Conservation (phyloP, 2,113 vertebrate species). For the Parotia lawesii region DNA sequence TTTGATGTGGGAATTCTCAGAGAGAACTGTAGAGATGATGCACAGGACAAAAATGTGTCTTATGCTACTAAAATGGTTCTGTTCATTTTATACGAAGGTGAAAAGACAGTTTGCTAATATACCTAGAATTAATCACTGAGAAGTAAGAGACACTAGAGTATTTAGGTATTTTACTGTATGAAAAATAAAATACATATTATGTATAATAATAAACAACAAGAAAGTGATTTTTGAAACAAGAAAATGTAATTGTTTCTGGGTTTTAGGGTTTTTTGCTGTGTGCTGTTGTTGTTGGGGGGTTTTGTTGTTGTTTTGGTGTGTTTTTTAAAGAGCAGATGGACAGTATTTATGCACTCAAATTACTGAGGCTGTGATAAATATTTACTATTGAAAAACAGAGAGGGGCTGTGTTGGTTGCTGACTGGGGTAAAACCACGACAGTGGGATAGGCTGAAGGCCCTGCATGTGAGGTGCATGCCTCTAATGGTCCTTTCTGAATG, state of each 20-base stretch:
- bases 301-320: not conserved
- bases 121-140: not conserved
- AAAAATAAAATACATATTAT: not conserved
- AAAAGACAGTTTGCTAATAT: not conserved
- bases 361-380: not conserved
- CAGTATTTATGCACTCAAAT: not conserved
- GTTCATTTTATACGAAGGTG: not conserved
- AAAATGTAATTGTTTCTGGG: not conserved
- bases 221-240: not conserved
- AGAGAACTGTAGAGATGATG: not conserved
- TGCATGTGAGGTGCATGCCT: not conserved
- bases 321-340: not conserved
- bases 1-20: not conserved
- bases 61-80: not conserved
- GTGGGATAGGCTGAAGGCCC: not conserved
- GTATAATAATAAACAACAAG: not conserved
- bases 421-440: accelerated
- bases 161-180: not conserved
- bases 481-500: not conserved
- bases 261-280: not conserved
- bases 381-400: not conserved
- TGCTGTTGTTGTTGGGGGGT: not conserved
- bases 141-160: not conserved
- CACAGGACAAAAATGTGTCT: not conserved
- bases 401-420: not conserved